Conservation (phyloP, 2,113 vertebrate species). For the Vombatus ursinus region DNA sequence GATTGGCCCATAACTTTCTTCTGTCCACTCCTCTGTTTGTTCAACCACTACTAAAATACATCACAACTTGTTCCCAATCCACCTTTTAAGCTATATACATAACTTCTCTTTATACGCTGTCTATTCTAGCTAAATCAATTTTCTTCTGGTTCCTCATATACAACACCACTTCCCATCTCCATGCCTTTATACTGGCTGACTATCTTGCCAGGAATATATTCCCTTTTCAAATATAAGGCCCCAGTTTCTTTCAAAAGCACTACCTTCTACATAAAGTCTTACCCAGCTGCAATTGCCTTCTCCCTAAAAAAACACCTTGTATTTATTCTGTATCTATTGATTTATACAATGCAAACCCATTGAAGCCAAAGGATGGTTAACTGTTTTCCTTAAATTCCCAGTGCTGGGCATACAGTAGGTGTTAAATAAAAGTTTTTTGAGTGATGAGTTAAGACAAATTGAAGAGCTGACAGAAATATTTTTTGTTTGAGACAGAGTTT, state of each 20-base stretch:
- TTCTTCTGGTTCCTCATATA: neutral
- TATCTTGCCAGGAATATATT: neutral
- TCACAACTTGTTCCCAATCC: neutral
- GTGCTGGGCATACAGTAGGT: neutral
- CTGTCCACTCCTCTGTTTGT: neutral
- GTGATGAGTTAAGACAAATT: neutral
- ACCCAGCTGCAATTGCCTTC: neutral
- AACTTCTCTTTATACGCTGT: neutral
- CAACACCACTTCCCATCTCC: neutral
- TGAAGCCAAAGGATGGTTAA: no score
- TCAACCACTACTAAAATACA: neutral
- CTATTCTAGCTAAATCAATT: neutral
- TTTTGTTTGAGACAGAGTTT: no score
- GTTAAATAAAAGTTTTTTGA: slow-evolving; percentile 35
- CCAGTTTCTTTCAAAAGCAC: neutral
- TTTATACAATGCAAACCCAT: neutral
- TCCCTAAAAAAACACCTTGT: neutral
- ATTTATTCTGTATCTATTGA: neutral
- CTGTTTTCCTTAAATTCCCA: neutral
- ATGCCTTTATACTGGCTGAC: neutral
- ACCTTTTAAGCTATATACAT: neutral
- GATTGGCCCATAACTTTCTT: neutral
- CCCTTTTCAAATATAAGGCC: neutral
- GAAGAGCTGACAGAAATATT: no score
- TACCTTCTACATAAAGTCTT: neutral